A percentile compares a stretch with the other conserved stretches of the same genome.
phyloP scores from a whole-genome alignment of 2,113 vertebrate species.

The Mirza zaza region DNA sequence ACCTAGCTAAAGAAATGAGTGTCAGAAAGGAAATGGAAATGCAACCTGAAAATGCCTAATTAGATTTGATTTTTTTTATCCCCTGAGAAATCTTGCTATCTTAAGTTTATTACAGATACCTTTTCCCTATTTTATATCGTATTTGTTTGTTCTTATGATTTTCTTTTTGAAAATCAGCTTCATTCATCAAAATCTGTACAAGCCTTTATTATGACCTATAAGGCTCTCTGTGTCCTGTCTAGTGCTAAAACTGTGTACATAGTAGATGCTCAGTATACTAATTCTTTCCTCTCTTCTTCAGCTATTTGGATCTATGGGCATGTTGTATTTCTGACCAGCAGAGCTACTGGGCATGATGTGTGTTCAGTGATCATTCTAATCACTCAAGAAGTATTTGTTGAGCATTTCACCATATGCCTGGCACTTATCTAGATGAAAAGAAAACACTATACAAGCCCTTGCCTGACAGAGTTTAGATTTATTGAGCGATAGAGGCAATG shows the following conservation, averaged over 20 bases:
- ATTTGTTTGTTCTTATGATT: constrained; percentile 70
- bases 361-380: neutral
- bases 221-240: neutral
- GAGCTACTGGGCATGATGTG: neutral
- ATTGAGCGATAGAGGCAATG: neutral
- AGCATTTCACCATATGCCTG: neutral
- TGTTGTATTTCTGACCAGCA: neutral
- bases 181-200: constrained; percentile 71
- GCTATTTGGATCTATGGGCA: neutral
- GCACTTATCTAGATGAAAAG: neutral
- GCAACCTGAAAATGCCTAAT: constrained; percentile 48
- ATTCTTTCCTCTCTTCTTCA: neutral
- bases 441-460: neutral
- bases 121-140: neutral
- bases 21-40: constrained; percentile 45
- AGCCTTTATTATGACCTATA: neutral
- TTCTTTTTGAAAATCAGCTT: constrained; percentile 56
- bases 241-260: neutral
- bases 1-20: neutral
- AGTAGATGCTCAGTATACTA: neutral
- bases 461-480: neutral
- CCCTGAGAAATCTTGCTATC: constrained; percentile 40
- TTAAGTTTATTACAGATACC: constrained; percentile 24
- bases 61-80: constrained; percentile 61
- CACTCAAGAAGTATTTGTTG: neutral